Conservation (phyloP, 2,888 invertebrate genomes). For the Cheiracanthium punctorium region DNA sequence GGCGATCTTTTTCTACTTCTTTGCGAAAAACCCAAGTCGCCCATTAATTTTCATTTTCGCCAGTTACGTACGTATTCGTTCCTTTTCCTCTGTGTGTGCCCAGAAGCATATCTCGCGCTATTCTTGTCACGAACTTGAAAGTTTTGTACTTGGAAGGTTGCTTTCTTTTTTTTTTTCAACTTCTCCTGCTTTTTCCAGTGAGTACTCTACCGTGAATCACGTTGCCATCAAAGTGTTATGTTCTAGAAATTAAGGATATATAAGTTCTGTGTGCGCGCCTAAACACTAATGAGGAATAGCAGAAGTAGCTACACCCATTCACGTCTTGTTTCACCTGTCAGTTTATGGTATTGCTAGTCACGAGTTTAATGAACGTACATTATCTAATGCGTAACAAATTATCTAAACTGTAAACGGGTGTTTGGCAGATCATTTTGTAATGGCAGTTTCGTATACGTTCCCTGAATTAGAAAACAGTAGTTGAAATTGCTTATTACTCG, state of each 20-base stretch:
- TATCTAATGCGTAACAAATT: too few relatives aligned
- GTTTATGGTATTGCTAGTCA: background rate
- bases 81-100: conserved; percentile 42
- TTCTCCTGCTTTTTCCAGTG: too few relatives aligned
- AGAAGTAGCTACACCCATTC: too few relatives aligned
- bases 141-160: conserved; percentile 45
- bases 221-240: conserved; percentile 18
- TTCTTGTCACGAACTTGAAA: conserved; percentile 63
- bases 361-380: background rate
- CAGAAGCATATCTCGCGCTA: background rate
- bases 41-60: conserved; percentile 65
- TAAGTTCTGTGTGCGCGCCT: too few relatives aligned
- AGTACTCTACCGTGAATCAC: conserved; percentile 54
- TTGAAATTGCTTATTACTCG: too few relatives aligned
- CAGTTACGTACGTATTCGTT: conserved; percentile 28
- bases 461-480: too few relatives aligned
- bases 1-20: background rate
- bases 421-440: too few relatives aligned
- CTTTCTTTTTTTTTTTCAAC: conserved; percentile 5
- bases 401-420: too few relatives aligned
- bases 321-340: too few relatives aligned
- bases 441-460: too few relatives aligned
- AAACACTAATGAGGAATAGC: too few relatives aligned
- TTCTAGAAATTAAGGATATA: conserved; percentile 30
- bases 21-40: conserved; percentile 6